These are phyloP conservation scores for Morone chrysops DNA, from an alignment of 2,113 vertebrate species.

Conservation along the genomic window DNA sequence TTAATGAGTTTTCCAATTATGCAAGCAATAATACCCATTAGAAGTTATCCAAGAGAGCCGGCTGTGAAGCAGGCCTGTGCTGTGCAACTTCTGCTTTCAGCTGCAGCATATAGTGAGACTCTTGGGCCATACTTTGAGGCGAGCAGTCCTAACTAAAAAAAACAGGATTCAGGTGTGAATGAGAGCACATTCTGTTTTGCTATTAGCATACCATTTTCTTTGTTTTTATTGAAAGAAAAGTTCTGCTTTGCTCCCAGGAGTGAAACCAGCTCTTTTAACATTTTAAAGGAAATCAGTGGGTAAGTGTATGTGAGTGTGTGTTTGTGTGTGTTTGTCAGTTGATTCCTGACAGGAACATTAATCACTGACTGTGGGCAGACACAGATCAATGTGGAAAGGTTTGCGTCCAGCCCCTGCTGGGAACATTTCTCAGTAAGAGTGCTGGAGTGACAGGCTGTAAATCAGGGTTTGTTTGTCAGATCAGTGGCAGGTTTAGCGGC, in stretches of 20 bases:
- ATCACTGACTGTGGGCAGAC: slow-evolving; percentile 77
- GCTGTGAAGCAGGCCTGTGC: slow-evolving; percentile 28
- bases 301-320: slow-evolving; percentile 11
- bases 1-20: slow-evolving; percentile 84
- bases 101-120: slow-evolving; percentile 34
- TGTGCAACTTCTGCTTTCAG: slow-evolving; percentile 21
- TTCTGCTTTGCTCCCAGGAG: slow-evolving; percentile 11
- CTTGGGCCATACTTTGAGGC: slow-evolving; percentile 6
- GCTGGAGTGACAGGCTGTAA: slow-evolving; percentile 74
- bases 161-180: slow-evolving; percentile 26
- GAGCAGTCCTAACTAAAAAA: background rate
- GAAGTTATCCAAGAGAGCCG: slow-evolving; percentile 67
- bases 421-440: slow-evolving; percentile 68
- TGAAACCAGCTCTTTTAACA: slow-evolving; percentile 20
- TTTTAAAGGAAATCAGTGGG: slow-evolving; percentile 31
- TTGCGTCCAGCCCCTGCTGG: slow-evolving; percentile 58
- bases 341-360: slow-evolving; percentile 74
- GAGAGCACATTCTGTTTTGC: slow-evolving; percentile 5
- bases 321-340: slow-evolving; percentile 20
- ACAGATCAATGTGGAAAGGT: slow-evolving; percentile 78
- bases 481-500: slow-evolving; percentile 64
- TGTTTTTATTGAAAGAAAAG: slow-evolving; percentile 23
- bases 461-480: slow-evolving; percentile 73
- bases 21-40: slow-evolving; percentile 77
- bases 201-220: background rate